These are phyloP conservation scores for Paragorgia papillata DNA, from an alignment of 92 coral and sea anemone species.

Conservation along the genomic window DNA sequence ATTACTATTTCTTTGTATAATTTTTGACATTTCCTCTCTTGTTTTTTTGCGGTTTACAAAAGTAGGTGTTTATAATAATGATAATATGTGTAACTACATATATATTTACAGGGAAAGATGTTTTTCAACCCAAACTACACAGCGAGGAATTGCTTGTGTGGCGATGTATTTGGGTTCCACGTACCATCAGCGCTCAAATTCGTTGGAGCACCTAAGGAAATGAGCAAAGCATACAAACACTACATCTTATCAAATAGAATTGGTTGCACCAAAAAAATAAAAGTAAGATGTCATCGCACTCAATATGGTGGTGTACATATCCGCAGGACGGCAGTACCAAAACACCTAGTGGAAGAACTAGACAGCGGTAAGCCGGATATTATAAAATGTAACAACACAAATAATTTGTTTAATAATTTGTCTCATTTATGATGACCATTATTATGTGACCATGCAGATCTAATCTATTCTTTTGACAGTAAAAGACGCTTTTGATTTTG, in stretches of 20 bases:
- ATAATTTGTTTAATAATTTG: no score
- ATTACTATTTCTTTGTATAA: no score
- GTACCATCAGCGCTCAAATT: neutral
- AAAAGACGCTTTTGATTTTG: no score
- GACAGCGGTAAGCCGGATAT: slow-evolving; percentile 2
- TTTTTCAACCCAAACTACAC: neutral
- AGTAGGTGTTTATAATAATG: no score
- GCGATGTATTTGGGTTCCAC: neutral
- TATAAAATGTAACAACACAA: no score
- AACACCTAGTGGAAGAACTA: neutral
- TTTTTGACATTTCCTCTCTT: no score
- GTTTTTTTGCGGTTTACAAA: no score
- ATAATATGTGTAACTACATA: no score
- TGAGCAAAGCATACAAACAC: neutral
- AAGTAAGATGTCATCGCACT: neutral
- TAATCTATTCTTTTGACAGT: no score
- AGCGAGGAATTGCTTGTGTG: neutral
- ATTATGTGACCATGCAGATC: no score
- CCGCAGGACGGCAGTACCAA: slow-evolving; percentile 1
- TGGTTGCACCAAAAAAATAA: neutral
- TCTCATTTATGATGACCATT: no score
- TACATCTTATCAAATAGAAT: neutral
- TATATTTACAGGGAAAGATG: neutral
- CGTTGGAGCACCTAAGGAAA: neutral
- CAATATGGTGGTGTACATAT: neutral